Percentiles rank a stretch among this genome's conserved stretches.
phyloP scores from a whole-genome alignment of 1,140 invertebrate genomes.

The Trachymyrmex cornetzi region DNA sequence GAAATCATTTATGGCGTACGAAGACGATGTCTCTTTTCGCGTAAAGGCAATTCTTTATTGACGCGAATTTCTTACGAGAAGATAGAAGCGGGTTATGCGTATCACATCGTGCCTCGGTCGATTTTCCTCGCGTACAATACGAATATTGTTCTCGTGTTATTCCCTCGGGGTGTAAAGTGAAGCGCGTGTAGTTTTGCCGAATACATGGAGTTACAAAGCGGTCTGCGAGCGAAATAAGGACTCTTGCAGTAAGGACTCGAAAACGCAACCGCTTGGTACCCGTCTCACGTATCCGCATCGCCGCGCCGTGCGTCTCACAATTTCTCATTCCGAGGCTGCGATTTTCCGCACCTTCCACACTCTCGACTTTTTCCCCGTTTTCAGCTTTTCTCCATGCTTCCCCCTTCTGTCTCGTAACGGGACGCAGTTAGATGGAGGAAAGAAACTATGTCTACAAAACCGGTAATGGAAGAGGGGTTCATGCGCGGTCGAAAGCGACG shows the following conservation, averaged over 20 bases:
- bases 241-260: slow-evolving; percentile 30
- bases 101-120: not conserved
- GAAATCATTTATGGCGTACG: not conserved
- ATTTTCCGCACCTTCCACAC: slow-evolving; percentile 57
- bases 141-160: slow-evolving; percentile 10
- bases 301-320: slow-evolving; percentile 23
- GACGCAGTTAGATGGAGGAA: not conserved
- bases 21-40: slow-evolving; percentile 25
- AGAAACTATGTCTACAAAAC: slow-evolving; percentile 48
- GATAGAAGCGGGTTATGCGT: not conserved
- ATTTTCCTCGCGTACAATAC: slow-evolving; percentile 26
- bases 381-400: not conserved
- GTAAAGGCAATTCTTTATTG: slow-evolving; percentile 24
- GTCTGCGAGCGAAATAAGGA: slow-evolving; percentile 23
- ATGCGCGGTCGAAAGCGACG: slow-evolving; percentile 36
- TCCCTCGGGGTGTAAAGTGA: slow-evolving; percentile 21
- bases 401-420: not conserved
- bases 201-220: slow-evolving; percentile 35
- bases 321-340: slow-evolving; percentile 53
- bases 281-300: slow-evolving; percentile 58
- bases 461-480: slow-evolving; percentile 54
- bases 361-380: not conserved
- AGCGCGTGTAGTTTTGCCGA: slow-evolving; percentile 22
- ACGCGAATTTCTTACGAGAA: not conserved
- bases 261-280: slow-evolving; percentile 39